Evolutionary conservation across 2,888 invertebrate genomes (phyloP), one percentile per base, ranked within the genome.

Genomic region (Sphaerophoria rueppellii): DNA sequence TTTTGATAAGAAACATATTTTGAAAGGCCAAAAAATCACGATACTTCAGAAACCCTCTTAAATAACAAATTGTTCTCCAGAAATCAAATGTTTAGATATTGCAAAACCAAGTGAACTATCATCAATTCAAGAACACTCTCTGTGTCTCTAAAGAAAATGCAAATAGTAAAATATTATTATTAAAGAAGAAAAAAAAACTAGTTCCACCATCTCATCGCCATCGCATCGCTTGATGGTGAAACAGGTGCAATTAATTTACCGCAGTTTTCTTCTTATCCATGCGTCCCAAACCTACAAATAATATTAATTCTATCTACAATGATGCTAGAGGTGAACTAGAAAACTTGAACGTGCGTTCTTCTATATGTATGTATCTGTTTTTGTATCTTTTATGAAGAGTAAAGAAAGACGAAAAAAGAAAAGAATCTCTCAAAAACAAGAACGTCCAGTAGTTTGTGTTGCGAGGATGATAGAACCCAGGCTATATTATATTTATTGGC

Each of bases 241-340:
- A 85, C 85, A 85, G 85, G 85, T 85, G 85, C 81, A 77, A 76
- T 61, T 67, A 55, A 75, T 72, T 80, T 79, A 83, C 79, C 83
- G 71, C 83, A 80, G 80, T 80, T 52, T 54, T 85, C 69, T 60
- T 77, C 75, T 55, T 54, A 70, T 58, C 58, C 70, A 82, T 77
- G 61, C 69, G 67, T 63, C 63, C 82, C 43, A 57, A 72, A 82
- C 52, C 60, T 34, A 48, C 34, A 50, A 35, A 35, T 4, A 55
- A 34, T 34, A 52, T 24, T 7, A 9, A 4, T 24, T 24, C 24
- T 24, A 24, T 24, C 24, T 24, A 24, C 24, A n/a, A n/a, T n/a
- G 24, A 24, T 54, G 11, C 55, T 35, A n/a, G 7, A 16, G 43
- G 9, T 54, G 58, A 71, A 76, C 60, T 61, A 61, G 75, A 75